These are phyloP conservation scores for Zelostemma sp. DNA, from an alignment of 1,140 invertebrate genomes.

Conservation along the genomic window DNA sequence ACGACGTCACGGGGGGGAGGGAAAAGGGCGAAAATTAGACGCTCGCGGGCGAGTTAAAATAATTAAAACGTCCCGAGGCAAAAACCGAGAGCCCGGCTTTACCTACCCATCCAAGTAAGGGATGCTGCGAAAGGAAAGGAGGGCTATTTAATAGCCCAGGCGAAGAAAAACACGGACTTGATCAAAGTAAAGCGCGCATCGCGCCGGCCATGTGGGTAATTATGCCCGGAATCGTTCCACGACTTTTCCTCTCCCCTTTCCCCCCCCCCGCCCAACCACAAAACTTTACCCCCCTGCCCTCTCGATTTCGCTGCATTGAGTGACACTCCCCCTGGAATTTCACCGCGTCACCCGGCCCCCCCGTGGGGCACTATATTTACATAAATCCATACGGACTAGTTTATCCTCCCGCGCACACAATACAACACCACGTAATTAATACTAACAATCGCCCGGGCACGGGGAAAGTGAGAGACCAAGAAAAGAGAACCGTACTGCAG, in stretches of 20 bases:
- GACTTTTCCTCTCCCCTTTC: constrained; percentile 12
- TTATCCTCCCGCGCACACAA: no score
- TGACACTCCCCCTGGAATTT: no score
- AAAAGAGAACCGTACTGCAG: no score
- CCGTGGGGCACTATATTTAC: no score
- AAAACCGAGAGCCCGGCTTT: constrained; percentile 57
- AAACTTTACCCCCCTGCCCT: constrained; percentile 18
- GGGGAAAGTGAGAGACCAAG: no score
- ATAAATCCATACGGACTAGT: no score
- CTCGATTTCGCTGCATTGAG: no score
- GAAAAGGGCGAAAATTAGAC: constrained; percentile 62
- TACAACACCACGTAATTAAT: no score
- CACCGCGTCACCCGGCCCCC: no score
- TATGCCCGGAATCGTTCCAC: no score
- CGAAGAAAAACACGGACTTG: constrained; percentile 70
- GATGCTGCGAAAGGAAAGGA: constrained; percentile 30
- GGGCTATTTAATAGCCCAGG: constrained; percentile 60
- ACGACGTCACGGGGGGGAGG: constrained; percentile 19
- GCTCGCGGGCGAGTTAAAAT: constrained; percentile 66
- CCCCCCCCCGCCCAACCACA: background rate
- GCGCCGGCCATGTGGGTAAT: constrained; percentile 69
- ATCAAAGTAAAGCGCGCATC: constrained; percentile 68
- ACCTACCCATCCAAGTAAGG: constrained; percentile 55
- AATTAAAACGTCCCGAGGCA: constrained; percentile 67
- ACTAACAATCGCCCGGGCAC: no score